These are phyloP conservation scores for Cecidostiba fungosa DNA, from an alignment of 2,888 invertebrate genomes.

Conservation along the genomic window DNA sequence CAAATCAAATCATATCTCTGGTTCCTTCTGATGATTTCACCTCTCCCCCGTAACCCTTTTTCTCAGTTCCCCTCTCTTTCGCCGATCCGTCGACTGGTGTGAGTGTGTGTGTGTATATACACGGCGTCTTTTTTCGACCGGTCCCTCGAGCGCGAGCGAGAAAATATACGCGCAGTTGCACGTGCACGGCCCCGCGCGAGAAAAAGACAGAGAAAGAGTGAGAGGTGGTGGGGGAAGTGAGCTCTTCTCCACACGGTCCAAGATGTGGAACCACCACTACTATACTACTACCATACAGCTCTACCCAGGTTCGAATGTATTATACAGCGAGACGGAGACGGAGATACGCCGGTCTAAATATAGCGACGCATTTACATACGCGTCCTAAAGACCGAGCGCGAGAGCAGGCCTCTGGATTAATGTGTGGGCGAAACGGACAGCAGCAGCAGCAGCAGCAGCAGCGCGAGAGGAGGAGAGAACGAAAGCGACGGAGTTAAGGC, in stretches of 20 bases:
- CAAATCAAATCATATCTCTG: slow-evolving; percentile 34
- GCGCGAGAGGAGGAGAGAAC: slow-evolving; percentile 23
- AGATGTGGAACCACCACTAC: slow-evolving; percentile 62
- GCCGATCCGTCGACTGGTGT: neutral
- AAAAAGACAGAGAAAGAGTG: slow-evolving; percentile 47
- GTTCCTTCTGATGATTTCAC: neutral
- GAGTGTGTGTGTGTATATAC: neutral
- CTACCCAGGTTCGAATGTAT: slow-evolving; percentile 64
- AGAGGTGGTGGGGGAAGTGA: slow-evolving; percentile 22
- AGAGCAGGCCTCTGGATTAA: slow-evolving; percentile 74
- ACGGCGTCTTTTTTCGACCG: slow-evolving; percentile 50
- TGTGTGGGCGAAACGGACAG: slow-evolving; percentile 75
- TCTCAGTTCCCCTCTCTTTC: neutral
- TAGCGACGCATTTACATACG: slow-evolving; percentile 79
- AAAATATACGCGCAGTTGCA: slow-evolving; percentile 67
- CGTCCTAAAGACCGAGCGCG: slow-evolving; percentile 76
- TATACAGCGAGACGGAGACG: slow-evolving; percentile 69
- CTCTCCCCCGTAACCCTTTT: neutral
- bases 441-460: neutral
- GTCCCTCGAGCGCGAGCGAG: slow-evolving; percentile 59
- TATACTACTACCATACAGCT: neutral
- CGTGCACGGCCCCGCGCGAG: slow-evolving; percentile 58
- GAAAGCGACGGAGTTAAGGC: slow-evolving; percentile 11
- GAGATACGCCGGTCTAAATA: slow-evolving; percentile 76
- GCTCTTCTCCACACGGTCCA: slow-evolving; percentile 31